Conservation (phyloP, 2,113 vertebrate genomes). For the Otolemur garnettii region DNA sequence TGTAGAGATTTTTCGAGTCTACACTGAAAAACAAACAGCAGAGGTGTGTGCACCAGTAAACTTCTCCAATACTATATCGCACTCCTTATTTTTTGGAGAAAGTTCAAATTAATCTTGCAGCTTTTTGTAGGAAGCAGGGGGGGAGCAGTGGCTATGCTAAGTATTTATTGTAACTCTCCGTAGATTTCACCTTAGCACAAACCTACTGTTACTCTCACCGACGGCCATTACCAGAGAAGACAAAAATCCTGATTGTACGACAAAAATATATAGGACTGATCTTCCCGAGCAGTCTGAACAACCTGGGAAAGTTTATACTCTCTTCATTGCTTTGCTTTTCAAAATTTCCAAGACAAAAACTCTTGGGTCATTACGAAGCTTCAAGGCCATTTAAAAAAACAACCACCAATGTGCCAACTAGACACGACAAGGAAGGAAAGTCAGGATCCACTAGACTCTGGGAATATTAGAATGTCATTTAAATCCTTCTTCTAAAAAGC, state of each 20-base stretch:
- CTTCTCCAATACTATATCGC: conserved; percentile 63
- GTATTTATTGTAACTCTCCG: conserved; percentile 47
- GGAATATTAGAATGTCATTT: conserved; percentile 79
- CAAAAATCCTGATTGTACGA: conserved; percentile 67
- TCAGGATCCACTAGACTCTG: conserved; percentile 69
- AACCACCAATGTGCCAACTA: conserved; percentile 78
- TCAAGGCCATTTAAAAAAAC: conserved; percentile 82
- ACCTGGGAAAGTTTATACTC: conserved; percentile 73
- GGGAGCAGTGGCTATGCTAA: conserved; percentile 69
- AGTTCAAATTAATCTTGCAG: conserved; percentile 81
- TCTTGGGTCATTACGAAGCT: conserved; percentile 79
- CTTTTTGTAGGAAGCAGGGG: not conserved
- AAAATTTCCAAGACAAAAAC: conserved; percentile 78
- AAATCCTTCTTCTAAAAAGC: conserved; percentile 79
- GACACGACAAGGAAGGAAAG: conserved; percentile 80
- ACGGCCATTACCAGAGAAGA: conserved; percentile 78
- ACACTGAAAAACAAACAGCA: conserved; percentile 74
- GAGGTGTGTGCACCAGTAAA: conserved; percentile 66
- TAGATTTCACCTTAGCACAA: not conserved
- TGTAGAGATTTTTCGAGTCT: conserved; percentile 72
- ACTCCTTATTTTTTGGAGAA: conserved; percentile 46
- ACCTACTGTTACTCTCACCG: conserved; percentile 71
- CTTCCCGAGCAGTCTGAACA: conserved; percentile 77
- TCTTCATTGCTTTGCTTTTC: conserved; percentile 78
- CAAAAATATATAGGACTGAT: conserved; percentile 70